phyloP scores from a whole-genome alignment of 2,113 vertebrate species.

The Pomatostomus ruficeps region DNA sequence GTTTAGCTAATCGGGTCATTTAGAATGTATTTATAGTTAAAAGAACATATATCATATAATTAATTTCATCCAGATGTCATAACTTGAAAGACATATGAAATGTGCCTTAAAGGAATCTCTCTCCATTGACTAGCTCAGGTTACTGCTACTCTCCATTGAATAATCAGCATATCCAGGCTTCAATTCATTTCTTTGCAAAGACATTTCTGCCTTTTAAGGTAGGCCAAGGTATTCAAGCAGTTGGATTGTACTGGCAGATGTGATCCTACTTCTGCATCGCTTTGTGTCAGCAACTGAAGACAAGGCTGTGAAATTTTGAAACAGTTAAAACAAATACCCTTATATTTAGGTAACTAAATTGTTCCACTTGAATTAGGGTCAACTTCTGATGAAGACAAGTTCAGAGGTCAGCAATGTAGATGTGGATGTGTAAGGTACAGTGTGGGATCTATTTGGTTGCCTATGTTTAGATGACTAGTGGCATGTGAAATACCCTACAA shows the following conservation, averaged over 20 bases:
- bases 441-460: neutral
- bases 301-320: neutral
- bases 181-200: neutral
- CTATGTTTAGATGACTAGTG: neutral
- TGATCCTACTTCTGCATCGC: neutral
- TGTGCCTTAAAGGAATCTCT: neutral
- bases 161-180: neutral
- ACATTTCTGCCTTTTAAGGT: neutral
- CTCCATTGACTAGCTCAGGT: neutral
- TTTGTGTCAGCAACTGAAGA: neutral
- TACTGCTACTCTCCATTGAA: neutral
- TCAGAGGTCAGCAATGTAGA: neutral
- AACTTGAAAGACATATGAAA: neutral
- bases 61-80: neutral
- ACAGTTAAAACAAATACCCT: neutral
- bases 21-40: neutral
- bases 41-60: neutral
- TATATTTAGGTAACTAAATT: neutral
- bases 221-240: neutral
- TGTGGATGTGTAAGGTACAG: rapidly evolving
- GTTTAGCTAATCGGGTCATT: neutral
- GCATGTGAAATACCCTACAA: neutral
- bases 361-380: neutral
- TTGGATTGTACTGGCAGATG: neutral
- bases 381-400: neutral